These are phyloP conservation scores for Glyphotaelius pellucidus DNA, from an alignment of 2,888 invertebrate genomes.

Conservation along the genomic window DNA sequence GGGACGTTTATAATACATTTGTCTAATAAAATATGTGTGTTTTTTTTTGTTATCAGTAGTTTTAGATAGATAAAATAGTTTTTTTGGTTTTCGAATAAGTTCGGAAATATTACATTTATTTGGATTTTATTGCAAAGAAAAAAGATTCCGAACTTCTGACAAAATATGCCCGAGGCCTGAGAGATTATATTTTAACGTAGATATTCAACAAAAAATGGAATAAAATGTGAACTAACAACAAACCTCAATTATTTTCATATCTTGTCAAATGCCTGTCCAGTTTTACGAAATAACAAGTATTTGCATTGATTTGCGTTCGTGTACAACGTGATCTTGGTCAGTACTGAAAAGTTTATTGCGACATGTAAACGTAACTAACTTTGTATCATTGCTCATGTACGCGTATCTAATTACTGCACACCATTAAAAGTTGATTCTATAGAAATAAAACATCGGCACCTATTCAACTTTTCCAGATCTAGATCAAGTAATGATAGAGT, in stretches of 20 bases:
- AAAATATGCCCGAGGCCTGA: too few species aligned
- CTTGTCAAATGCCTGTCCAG: not conserved
- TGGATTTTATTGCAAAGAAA: too few species aligned
- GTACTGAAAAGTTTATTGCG: not conserved
- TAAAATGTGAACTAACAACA: not conserved
- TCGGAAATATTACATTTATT: too few species aligned
- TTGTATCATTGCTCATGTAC: not conserved
- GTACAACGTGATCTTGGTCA: not conserved
- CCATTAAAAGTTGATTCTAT: not conserved
- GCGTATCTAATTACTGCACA: not conserved
- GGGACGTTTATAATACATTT: too few species aligned
- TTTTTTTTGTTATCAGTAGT: too few species aligned
- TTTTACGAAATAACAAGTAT: not conserved
- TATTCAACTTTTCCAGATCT: not conserved
- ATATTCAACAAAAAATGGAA: not conserved
- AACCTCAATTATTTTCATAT: not conserved
- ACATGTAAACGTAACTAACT: not conserved
- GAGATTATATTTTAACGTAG: not conserved
- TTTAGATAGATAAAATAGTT: too few species aligned
- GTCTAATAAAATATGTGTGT: too few species aligned
- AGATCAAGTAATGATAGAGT: not conserved
- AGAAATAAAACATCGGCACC: not conserved
- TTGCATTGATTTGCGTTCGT: not conserved
- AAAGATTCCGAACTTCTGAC: too few species aligned
- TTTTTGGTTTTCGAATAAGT: too few species aligned